Percentiles rank a stretch among this genome's conserved stretches.
Conservation (phyloP, 2,888 invertebrate species). For the Lypha dubia region DNA sequence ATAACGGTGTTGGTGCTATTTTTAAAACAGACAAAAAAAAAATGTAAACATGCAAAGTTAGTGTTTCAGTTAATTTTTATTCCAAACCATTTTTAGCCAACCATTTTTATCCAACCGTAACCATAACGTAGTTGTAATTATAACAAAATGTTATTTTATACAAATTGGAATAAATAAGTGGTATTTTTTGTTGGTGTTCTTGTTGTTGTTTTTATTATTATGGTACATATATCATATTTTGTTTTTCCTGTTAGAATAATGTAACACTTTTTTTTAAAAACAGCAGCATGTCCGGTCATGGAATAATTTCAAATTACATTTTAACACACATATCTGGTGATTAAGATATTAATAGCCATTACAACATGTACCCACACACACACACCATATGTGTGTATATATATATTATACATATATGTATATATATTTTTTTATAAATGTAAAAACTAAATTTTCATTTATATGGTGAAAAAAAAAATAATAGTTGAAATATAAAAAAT, state of each 20-base stretch:
- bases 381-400: no score
- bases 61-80: constrained; percentile 19
- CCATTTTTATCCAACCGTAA: constrained; percentile 26
- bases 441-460: constrained; percentile 12
- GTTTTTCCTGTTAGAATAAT: background rate
- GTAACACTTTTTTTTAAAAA: constrained; percentile 45
- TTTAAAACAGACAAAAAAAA: background rate
- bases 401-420: background rate
- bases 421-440: no score
- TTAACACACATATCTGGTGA: constrained; percentile 52
- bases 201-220: background rate
- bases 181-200: background rate
- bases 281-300: constrained; percentile 24
- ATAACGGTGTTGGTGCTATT: background rate
- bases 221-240: background rate
- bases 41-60: constrained; percentile 10
- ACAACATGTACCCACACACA: no score
- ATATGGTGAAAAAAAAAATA: constrained; percentile 3
- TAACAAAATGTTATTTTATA: constrained; percentile 51
- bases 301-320: constrained; percentile 55
- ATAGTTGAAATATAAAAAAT: constrained; percentile 22
- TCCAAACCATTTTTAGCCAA: constrained; percentile 36
- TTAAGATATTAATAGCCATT: constrained; percentile 47
- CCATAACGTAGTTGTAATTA: constrained; percentile 48
- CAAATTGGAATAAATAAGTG: constrained; percentile 26